Base-by-base conservation (phyloP, 2,797 vertebrate species). In the Amazona finschi region DNA sequence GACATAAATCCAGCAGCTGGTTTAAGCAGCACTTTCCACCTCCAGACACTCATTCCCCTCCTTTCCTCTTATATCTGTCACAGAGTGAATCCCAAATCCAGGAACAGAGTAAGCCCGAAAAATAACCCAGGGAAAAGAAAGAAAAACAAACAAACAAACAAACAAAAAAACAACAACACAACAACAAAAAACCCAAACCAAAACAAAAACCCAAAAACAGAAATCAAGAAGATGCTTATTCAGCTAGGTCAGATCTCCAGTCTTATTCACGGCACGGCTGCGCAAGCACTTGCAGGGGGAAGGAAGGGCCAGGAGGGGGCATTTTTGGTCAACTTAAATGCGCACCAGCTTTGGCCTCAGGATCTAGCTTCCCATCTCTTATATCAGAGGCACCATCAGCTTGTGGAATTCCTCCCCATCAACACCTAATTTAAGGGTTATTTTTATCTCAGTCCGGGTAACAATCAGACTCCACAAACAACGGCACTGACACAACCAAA, bases 301-400 rank as follows among this genome's bases (percentile, higher is more conserved):
- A 64, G 53, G 60, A 95, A 91, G 86, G 91, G 90, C 93, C 96
- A 95, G 95, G 94, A 96, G 95, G 77, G 93, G 94, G 91, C 91
- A 96, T 96, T 96, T 96, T 93, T 93, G 55, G 90, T 87, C 93
- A 96, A 92, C 44, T 88, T 88, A 94, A 93, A 88, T 41, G 39
- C 44, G 76, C 41, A 27, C 12, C 66, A 76, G 88, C 31, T 87
- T 87, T 79, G 80, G 55, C 71, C 73, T 88, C 25, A 33, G 53
- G 21, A 65, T 65, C 46, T 53, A 43, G 15, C 61, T 84, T 53
- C 39, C 17, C 53, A 11, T 38, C 15, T 66, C 33, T 78, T 55
- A 1, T 27, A 50, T 27, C 15, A 65, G 49, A 64, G 31, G 28
- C 19, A 50, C 15, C 58, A 84, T 14, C 65, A 46, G 16, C 2